These are phyloP conservation scores for Lasaia peninsularis DNA, from an alignment of 1,140 invertebrate genomes.

Conservation along the genomic window DNA sequence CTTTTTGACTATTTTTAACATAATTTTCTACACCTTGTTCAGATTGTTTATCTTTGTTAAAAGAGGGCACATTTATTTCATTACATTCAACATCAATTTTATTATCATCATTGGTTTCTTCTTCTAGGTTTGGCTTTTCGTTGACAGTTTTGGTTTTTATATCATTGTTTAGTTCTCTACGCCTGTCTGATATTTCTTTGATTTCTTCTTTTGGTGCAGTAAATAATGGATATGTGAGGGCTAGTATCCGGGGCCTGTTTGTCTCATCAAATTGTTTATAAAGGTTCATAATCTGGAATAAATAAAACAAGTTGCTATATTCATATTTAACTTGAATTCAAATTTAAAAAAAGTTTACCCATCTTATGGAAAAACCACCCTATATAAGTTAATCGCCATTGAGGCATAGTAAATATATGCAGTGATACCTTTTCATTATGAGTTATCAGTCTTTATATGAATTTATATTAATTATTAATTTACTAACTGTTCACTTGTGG, in stretches of 20 bases:
- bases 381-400: too few species aligned
- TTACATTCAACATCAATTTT: neutral
- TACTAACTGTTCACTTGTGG: too few species aligned
- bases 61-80: neutral
- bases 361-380: too few species aligned
- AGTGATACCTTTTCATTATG: too few species aligned
- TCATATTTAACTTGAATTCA: too few species aligned
- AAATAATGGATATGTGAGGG: conserved; percentile 60
- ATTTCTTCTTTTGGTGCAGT: conserved; percentile 32
- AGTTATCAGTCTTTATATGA: too few species aligned
- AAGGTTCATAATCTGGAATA: conserved; percentile 50
- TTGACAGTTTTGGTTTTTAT: conserved; percentile 4
- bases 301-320: neutral
- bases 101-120: conserved; percentile 16
- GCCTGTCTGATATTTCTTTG: neutral
- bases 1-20: neutral
- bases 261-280: conserved; percentile 41
- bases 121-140: conserved; percentile 14
- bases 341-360: too few species aligned
- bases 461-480: too few species aligned
- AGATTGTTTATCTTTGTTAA: neutral
- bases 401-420: too few species aligned
- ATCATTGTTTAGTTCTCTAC: conserved; percentile 10
- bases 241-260: conserved; percentile 47
- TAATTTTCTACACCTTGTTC: neutral